A percentile compares a stretch with the other conserved stretches of the same genome.
Evolutionary conservation across 2,888 invertebrate genomes (phyloP).

Genomic region (Dolichomitus sp.): DNA sequence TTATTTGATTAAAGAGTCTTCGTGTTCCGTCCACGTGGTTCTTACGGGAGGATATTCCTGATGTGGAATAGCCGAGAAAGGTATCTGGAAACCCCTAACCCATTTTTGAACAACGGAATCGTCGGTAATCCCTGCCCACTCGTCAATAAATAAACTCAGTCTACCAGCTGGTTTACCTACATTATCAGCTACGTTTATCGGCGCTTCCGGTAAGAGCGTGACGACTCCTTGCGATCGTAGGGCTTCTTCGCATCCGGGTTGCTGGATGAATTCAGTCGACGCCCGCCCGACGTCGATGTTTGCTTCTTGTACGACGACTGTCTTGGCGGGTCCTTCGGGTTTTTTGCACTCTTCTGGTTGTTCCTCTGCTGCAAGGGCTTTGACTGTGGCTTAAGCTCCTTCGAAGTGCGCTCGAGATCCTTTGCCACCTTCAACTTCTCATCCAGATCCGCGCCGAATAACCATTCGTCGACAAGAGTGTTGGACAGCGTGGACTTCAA

Average conservation of each 20-base stretch:
- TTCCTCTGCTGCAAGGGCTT: slow-evolving; percentile 49
- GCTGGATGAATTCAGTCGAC: not conserved
- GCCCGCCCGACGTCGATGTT: slow-evolving; percentile 22
- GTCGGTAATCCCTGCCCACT: slow-evolving; percentile 49
- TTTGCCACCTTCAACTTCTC: slow-evolving; percentile 48
- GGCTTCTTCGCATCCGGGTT: slow-evolving; percentile 21
- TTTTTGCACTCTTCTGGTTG: slow-evolving; percentile 40
- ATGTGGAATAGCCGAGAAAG: slow-evolving; percentile 35
- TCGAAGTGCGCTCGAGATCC: slow-evolving; percentile 45
- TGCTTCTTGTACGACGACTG: slow-evolving; percentile 32
- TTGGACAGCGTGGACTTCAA: slow-evolving; percentile 54
- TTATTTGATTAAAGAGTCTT: slow-evolving; percentile 10
- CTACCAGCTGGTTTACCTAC: slow-evolving; percentile 27
- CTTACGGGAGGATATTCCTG: slow-evolving; percentile 45
- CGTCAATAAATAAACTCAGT: slow-evolving; percentile 24
- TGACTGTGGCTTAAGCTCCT: slow-evolving; percentile 37
- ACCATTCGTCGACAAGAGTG: slow-evolving; percentile 53
- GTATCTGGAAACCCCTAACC: slow-evolving; percentile 60
- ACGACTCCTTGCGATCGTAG: slow-evolving; percentile 6
- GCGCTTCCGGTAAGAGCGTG: slow-evolving; percentile 17
- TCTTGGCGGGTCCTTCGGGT: slow-evolving; percentile 50
- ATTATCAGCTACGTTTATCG: slow-evolving; percentile 21
- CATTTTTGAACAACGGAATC: slow-evolving; percentile 49
- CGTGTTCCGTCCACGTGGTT: slow-evolving; percentile 34
- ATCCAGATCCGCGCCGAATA: slow-evolving; percentile 56